Evolutionary conservation across 2,797 vertebrate genomes (phyloP).

Genomic region (Salmo trutta): DNA sequence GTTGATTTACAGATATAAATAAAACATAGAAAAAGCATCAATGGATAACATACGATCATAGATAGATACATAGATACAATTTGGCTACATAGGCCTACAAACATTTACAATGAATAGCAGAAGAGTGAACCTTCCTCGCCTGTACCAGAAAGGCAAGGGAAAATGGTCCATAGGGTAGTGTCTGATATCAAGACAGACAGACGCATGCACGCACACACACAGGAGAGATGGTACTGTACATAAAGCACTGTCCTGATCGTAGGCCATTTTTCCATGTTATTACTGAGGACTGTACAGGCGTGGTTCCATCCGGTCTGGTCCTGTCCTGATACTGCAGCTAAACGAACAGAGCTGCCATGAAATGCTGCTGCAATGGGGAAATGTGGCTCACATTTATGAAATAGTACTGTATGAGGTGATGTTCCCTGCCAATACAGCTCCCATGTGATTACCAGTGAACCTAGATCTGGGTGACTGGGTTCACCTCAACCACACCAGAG

Average conservation of each 20-base stretch:
- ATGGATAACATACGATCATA: too few relatives aligned
- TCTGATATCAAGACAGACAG: neutral
- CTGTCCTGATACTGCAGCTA: neutral
- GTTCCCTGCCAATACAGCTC: neutral
- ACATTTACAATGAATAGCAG: too few relatives aligned
- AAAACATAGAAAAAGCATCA: too few relatives aligned
- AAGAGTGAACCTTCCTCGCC: too few relatives aligned
- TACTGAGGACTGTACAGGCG: neutral
- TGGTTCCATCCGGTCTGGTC: neutral
- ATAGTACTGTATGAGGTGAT: neutral
- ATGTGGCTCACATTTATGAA: conserved; percentile 1
- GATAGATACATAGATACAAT: too few relatives aligned
- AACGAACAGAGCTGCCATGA: neutral
- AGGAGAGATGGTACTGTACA: too few relatives aligned
- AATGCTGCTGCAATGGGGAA: neutral
- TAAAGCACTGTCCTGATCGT: too few relatives aligned
- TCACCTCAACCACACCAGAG: conserved; percentile 11
- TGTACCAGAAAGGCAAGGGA: neutral
- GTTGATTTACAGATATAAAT: too few relatives aligned
- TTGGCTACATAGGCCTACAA: too few relatives aligned
- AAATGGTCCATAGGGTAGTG: too few relatives aligned
- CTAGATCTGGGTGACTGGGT: conserved; percentile 26
- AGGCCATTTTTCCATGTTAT: too few relatives aligned
- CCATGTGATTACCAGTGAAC: conserved; percentile 11
- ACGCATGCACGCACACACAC: neutral